A percentile compares a stretch with the other conserved stretches of the same genome.
phyloP scores from a whole-genome alignment of 35 echinoderm and acorn worm genomes.

The Apostichopus parvimensis region DNA sequence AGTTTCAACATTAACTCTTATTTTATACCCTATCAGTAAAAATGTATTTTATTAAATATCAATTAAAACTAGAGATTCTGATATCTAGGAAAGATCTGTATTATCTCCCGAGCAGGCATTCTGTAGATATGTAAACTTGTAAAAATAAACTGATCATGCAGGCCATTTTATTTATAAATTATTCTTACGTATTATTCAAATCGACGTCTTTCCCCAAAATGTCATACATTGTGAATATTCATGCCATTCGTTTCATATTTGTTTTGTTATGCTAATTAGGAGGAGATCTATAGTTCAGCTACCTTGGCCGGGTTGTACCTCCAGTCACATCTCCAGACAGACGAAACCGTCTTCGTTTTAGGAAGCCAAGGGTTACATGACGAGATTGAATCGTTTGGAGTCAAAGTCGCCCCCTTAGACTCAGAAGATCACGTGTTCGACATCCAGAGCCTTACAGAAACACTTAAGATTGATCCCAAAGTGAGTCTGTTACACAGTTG shows the following conservation, averaged over 20 bases:
- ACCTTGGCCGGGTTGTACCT: conserved; percentile 78
- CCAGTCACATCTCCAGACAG: conserved; percentile 69
- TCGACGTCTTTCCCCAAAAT: too few relatives aligned
- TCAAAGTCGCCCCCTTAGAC: conserved; percentile 42
- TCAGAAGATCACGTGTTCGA: conserved; percentile 50
- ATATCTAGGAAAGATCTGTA: too few relatives aligned
- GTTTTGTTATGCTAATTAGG: conserved; percentile 51
- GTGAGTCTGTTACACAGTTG: conserved; percentile 36
- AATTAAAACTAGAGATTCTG: too few relatives aligned
- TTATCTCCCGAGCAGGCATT: too few relatives aligned
- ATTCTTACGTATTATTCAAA: too few relatives aligned
- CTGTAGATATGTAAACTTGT: too few relatives aligned
- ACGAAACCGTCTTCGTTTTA: conserved; percentile 81
- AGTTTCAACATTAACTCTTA: too few relatives aligned
- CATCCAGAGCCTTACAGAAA: conserved; percentile 49
- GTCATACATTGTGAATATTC: not conserved
- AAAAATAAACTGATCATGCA: too few relatives aligned
- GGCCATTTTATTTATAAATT: too few relatives aligned
- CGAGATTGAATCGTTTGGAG: conserved; percentile 73
- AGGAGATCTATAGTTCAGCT: conserved; percentile 86
- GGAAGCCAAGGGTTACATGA: conserved; percentile 73
- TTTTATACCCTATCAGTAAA: too few relatives aligned
- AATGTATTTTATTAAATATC: not conserved
- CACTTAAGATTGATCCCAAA: conserved; percentile 71
- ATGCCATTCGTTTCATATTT: not conserved